Evolutionary conservation across 2,113 vertebrate species (phyloP).

Genomic region (Saguinus imperator): DNA sequence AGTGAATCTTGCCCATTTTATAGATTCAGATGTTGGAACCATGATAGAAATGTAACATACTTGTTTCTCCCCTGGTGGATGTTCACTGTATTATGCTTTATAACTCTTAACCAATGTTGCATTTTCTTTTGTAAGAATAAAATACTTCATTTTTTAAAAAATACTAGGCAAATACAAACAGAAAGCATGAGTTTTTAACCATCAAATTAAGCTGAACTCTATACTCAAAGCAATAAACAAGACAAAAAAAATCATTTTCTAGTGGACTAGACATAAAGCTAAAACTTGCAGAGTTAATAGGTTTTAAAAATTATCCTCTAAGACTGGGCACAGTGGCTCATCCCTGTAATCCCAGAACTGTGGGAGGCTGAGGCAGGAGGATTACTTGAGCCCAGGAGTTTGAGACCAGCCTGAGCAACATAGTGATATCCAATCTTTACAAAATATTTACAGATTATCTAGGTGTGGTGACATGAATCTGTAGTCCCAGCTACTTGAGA

Average conservation of each 20-base stretch:
- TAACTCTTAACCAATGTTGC: not conserved
- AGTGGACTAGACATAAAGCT: not conserved
- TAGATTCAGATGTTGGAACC: not conserved
- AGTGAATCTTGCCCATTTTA: not conserved
- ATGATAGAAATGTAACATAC: not conserved
- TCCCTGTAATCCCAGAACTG: no score
- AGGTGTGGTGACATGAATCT: no score
- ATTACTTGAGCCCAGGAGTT: no score
- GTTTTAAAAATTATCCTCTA: not conserved
- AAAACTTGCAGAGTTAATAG: not conserved
- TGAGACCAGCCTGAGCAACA: no score
- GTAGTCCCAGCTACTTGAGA: no score
- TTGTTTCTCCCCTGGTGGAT: not conserved
- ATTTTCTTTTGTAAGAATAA: slow-evolving; percentile 25
- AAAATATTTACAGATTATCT: no score
- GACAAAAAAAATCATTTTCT: not conserved
- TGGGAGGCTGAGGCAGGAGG: no score
- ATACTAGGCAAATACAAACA: not conserved
- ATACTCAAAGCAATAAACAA: not conserved
- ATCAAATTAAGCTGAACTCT: not conserved
- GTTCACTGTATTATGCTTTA: not conserved
- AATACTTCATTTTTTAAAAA: not conserved
- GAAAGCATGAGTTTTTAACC: not conserved
- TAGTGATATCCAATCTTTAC: no score
- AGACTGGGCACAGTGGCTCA: no score